Evolutionary conservation across 2,888 invertebrate genomes (phyloP).

Genomic region (Heliconius aoede): DNA sequence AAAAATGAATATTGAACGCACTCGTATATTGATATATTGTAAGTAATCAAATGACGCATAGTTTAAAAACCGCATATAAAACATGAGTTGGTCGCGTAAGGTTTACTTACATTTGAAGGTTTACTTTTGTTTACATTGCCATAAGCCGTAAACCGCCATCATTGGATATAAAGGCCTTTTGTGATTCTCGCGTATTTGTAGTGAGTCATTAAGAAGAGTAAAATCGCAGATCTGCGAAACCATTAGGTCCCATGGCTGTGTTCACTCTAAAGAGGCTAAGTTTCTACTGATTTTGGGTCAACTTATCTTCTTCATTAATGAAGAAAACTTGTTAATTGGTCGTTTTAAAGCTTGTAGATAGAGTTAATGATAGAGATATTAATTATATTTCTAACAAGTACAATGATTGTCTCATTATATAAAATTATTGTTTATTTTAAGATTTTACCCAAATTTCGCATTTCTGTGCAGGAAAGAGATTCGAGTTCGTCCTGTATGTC

Average conservation of each 20-base stretch:
- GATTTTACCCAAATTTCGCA: no score
- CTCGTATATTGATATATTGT: slow-evolving; percentile 49
- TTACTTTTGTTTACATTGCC: slow-evolving; percentile 70
- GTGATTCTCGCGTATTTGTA: slow-evolving; percentile 68
- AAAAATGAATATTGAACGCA: slow-evolving; percentile 30
- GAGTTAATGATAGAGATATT: neutral
- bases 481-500: no score
- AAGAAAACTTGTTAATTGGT: neutral
- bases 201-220: slow-evolving; percentile 73
- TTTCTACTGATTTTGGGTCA: slow-evolving; percentile 36
- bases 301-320: slow-evolving; percentile 12
- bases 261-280: slow-evolving; percentile 49
- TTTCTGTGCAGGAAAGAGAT: no score
- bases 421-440: neutral
- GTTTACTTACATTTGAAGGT: slow-evolving; percentile 55
- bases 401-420: neutral
- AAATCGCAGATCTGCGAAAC: slow-evolving; percentile 60
- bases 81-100: slow-evolving; percentile 64
- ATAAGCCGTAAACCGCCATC: slow-evolving; percentile 73
- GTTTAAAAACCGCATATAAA: slow-evolving; percentile 51
- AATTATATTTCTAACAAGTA: neutral
- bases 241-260: slow-evolving; percentile 23
- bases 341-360: neutral
- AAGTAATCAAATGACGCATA: slow-evolving; percentile 50
- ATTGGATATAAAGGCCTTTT: slow-evolving; percentile 73